phyloP scores from a whole-genome alignment of 2,797 vertebrate species.

The Dallia pectoralis region DNA sequence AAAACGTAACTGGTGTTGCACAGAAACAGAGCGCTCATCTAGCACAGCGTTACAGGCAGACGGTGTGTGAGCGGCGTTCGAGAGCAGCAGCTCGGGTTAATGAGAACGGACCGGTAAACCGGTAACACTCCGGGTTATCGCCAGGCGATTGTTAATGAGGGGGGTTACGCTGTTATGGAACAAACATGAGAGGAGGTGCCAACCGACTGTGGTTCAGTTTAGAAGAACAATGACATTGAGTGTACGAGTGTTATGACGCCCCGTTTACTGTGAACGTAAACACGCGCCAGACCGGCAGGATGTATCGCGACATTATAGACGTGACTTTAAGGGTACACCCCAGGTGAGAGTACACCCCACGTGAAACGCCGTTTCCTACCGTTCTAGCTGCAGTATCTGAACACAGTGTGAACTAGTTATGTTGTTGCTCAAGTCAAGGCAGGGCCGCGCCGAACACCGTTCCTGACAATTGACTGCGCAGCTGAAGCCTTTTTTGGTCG shows the following conservation, averaged over 20 bases:
- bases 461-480: background rate
- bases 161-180: background rate
- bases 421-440: background rate
- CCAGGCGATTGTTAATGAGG: slow-evolving; percentile 26
- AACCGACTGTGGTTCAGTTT: background rate
- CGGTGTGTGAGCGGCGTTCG: background rate
- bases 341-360: background rate
- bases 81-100: slow-evolving; percentile 14
- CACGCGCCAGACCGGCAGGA: too few relatives aligned
- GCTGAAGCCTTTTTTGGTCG: slow-evolving; percentile 39
- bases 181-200: background rate
- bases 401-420: background rate
- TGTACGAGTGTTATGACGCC: too few relatives aligned
- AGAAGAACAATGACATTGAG: background rate
- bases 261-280: too few relatives aligned
- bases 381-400: background rate
- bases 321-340: background rate
- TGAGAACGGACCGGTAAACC: slow-evolving; percentile 20
- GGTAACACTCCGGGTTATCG: slow-evolving; percentile 16
- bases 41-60: background rate
- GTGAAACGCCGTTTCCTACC: background rate
- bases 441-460: background rate
- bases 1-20: background rate
- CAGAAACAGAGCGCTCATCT: background rate
- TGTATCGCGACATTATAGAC: background rate